These are phyloP conservation scores for Contarinia nasturtii DNA, from an alignment of 1,140 invertebrate genomes.

Conservation along the genomic window DNA sequence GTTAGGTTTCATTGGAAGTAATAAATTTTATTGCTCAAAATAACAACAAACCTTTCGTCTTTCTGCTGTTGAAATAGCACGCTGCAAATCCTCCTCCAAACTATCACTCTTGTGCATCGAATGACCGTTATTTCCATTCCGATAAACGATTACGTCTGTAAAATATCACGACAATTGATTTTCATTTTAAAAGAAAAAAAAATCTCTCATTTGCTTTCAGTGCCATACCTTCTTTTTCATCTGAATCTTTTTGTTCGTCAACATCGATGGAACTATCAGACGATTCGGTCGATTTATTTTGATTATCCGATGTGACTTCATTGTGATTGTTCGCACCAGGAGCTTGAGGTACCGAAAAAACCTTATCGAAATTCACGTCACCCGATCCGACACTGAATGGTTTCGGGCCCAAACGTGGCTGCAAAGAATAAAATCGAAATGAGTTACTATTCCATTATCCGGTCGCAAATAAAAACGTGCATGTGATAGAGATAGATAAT, in stretches of 20 bases:
- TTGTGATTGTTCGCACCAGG: conserved; percentile 26
- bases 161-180: too few relatives aligned
- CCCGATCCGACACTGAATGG: conserved; percentile 55
- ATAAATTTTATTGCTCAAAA: too few relatives aligned
- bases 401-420: conserved; percentile 65
- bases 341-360: conserved; percentile 53
- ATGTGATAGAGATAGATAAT: neutral
- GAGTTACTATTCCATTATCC: neutral
- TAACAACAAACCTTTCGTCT: neutral
- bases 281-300: conserved; percentile 20
- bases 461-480: neutral
- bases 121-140: neutral
- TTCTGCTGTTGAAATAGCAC: neutral
- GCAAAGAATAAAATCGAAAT: neutral
- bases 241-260: conserved; percentile 6
- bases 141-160: neutral
- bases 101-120: neutral
- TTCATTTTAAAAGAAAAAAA: too few relatives aligned
- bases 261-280: conserved; percentile 22
- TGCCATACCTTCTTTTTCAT: neutral
- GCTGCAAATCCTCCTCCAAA: neutral
- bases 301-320: conserved; percentile 13
- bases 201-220: neutral
- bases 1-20: too few relatives aligned
- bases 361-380: conserved; percentile 58